phyloP scores from a whole-genome alignment of 2,797 vertebrate genomes.

The Anguilla anguilla region DNA sequence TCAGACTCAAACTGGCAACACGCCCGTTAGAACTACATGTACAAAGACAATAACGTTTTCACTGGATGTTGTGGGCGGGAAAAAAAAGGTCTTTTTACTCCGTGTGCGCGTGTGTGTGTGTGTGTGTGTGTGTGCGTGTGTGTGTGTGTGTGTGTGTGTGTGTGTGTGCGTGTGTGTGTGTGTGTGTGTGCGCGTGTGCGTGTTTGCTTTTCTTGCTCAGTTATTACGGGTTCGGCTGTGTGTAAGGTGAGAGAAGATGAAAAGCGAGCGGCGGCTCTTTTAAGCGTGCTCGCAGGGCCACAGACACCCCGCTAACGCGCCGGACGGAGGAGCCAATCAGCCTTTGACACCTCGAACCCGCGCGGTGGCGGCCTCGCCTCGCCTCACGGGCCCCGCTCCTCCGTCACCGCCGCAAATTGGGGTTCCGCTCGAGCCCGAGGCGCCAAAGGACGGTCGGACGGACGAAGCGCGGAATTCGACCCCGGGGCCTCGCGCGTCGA shows the following conservation, averaged over 20 bases:
- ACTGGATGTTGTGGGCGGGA: not conserved
- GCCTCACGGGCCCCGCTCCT: too few species aligned
- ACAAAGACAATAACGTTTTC: not conserved
- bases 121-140: not conserved
- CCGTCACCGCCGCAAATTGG: constrained; percentile 73
- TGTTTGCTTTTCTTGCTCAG: constrained; percentile 37
- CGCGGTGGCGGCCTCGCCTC: constrained; percentile 14
- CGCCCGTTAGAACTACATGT: not conserved
- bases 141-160: constrained; percentile 44
- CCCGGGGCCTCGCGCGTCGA: constrained; percentile 56
- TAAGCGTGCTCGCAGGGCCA: constrained; percentile 50
- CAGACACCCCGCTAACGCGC: constrained; percentile 45
- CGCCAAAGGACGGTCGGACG: constrained; percentile 75
- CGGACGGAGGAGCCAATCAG: constrained; percentile 64
- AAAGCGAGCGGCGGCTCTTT: constrained; percentile 60
- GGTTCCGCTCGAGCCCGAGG: constrained; percentile 74
- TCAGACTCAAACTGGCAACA: not conserved
- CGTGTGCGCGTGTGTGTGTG: constrained; percentile 20
- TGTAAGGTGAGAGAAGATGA: constrained; percentile 55
- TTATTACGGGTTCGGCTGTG: constrained; percentile 56
- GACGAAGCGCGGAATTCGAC: constrained; percentile 67
- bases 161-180: not conserved
- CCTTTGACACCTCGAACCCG: constrained; percentile 64
- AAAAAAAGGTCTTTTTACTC: not conserved
- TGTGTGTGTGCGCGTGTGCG: not conserved